Conservation (phyloP, 1,140 invertebrate species). For the Drosophila kikkawai region DNA sequence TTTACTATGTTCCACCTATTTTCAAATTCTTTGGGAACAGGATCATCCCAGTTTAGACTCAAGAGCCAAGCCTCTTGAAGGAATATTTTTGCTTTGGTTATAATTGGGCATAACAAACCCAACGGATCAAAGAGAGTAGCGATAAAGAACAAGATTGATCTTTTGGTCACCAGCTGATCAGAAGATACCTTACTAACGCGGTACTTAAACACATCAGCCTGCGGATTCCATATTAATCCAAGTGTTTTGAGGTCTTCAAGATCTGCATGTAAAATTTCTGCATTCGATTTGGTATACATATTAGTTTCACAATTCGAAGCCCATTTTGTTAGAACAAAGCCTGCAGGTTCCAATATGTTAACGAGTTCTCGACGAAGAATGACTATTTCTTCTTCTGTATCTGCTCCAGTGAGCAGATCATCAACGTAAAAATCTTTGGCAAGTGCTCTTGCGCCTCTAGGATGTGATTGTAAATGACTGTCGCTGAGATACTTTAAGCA, state of each 20-base stretch:
- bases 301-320: constrained; percentile 37
- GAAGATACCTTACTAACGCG: background rate
- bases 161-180: constrained; percentile 63
- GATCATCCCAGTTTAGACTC: too few species aligned
- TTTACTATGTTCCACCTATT: background rate
- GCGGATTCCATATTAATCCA: constrained; percentile 50
- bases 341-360: constrained; percentile 24
- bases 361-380: background rate
- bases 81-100: too few species aligned
- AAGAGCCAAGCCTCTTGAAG: too few species aligned
- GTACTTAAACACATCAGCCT: constrained; percentile 49
- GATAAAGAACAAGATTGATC: constrained; percentile 69
- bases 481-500: too few species aligned
- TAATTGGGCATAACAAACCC: too few species aligned
- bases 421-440: too few species aligned
- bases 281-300: background rate
- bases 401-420: background rate
- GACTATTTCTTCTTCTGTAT: background rate
- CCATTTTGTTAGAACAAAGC: constrained; percentile 71
- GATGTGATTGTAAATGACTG: too few species aligned
- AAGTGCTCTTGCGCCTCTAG: too few species aligned
- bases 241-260: constrained; percentile 50
- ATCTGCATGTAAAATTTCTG: background rate
- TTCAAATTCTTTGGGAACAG: too few species aligned
- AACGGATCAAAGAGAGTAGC: too few species aligned